Evolutionary conservation across 2,888 invertebrate species (phyloP).

Genomic region (Crepidodera aurea): DNA sequence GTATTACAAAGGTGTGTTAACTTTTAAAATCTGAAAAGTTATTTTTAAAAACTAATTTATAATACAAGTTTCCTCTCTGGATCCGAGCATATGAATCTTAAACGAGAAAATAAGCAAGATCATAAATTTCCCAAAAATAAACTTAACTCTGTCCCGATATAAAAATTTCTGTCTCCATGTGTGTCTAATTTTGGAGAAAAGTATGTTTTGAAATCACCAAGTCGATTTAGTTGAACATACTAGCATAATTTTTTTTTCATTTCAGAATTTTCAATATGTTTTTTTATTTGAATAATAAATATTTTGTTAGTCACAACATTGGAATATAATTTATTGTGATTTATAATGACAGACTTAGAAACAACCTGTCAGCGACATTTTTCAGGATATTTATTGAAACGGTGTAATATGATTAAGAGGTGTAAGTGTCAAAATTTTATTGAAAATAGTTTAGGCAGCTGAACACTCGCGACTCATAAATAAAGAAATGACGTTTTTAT

Average conservation of each 20-base stretch:
- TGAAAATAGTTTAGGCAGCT: background rate
- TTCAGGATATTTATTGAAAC: background rate
- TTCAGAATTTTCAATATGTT: no score
- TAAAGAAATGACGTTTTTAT: background rate
- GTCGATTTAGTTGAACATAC: background rate
- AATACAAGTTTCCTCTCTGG: background rate
- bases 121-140: slow-evolving; percentile 20
- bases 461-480: background rate
- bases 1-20: no score
- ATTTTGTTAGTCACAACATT: slow-evolving; percentile 4
- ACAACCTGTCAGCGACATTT: background rate
- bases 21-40: background rate
- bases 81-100: background rate
- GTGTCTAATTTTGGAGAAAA: background rate
- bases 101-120: slow-evolving; percentile 1
- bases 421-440: background rate
- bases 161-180: slow-evolving; percentile 8
- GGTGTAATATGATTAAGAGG: background rate
- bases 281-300: slow-evolving; percentile 3
- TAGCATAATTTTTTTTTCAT: no score
- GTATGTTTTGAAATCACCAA: background rate
- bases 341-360: background rate
- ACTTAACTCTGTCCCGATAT: background rate
- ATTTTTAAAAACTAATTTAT: slow-evolving; percentile 7
- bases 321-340: background rate